Evolutionary conservation across 2,888 invertebrate genomes (phyloP).

Genomic region (Apodemia duryi): DNA sequence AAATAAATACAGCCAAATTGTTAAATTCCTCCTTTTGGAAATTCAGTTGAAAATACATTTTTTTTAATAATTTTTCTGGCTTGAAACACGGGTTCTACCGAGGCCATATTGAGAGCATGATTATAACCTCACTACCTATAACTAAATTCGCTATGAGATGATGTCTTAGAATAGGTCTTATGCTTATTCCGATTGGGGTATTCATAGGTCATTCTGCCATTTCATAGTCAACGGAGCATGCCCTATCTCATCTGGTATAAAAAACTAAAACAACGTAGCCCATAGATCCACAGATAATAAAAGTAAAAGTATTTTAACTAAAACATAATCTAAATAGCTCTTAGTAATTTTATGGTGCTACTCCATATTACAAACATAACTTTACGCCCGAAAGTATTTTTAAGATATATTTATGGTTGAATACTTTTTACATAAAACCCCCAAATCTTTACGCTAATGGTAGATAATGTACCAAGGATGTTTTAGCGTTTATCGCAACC

Average conservation of each 20-base stretch:
- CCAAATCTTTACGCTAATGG: slow-evolving; percentile 31
- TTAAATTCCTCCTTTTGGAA: too few species aligned
- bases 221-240: too few species aligned
- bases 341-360: slow-evolving; percentile 3
- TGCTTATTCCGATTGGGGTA: too few species aligned
- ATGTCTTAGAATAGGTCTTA: too few species aligned
- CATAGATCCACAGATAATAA: background rate
- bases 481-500: slow-evolving; percentile 56
- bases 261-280: background rate
- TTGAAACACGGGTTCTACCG: too few species aligned
- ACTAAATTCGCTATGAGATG: too few species aligned
- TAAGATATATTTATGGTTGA: slow-evolving; percentile 7
- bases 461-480: slow-evolving; percentile 31
- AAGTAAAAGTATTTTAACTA: slow-evolving; percentile 3
- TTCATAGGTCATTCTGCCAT: too few species aligned
- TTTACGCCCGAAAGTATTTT: slow-evolving; percentile 23
- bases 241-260: background rate
- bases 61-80: too few species aligned
- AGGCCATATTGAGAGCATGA: too few species aligned
- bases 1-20: too few species aligned
- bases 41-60: too few species aligned
- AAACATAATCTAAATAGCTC: background rate
- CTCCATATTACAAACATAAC: background rate
- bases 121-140: too few species aligned
- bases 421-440: slow-evolving; percentile 27